phyloP scores from a whole-genome alignment of 2,797 vertebrate species.

The Chromobotia macracanthus region DNA sequence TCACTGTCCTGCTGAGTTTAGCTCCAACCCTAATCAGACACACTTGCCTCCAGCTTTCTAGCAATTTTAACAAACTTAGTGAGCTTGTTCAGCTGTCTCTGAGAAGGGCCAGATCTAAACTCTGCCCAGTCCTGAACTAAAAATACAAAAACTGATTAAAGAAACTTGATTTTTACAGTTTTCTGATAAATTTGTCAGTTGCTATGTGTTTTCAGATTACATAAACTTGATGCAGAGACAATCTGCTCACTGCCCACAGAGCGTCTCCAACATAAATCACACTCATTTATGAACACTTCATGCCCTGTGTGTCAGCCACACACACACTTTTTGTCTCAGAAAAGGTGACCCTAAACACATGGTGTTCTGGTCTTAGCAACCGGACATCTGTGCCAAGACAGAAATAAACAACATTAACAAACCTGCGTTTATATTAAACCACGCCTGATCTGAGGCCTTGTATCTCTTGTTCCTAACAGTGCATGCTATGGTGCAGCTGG shows the following conservation, averaged over 20 bases:
- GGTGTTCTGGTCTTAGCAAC: conserved; percentile 9
- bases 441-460: not conserved
- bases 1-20: too few species aligned
- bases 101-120: too few species aligned
- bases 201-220: too few species aligned
- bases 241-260: not conserved
- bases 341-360: conserved; percentile 40
- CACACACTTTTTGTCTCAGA: not conserved
- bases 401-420: not conserved
- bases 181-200: too few species aligned
- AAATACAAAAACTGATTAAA: too few species aligned
- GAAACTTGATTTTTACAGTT: too few species aligned
- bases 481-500: not conserved
- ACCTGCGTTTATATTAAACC: not conserved
- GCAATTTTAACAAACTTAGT: too few species aligned
- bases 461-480: not conserved
- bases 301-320: conserved; percentile 17
- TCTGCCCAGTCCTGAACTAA: too few species aligned
- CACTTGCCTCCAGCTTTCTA: too few species aligned
- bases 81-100: too few species aligned
- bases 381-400: not conserved
- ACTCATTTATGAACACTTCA: conserved; percentile 23
- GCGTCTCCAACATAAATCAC: conserved; percentile 35
- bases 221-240: not conserved
- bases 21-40: too few species aligned